Evolutionary conservation across 2,797 vertebrate species (phyloP).

Genomic region (Pseudochromis fuscus): DNA sequence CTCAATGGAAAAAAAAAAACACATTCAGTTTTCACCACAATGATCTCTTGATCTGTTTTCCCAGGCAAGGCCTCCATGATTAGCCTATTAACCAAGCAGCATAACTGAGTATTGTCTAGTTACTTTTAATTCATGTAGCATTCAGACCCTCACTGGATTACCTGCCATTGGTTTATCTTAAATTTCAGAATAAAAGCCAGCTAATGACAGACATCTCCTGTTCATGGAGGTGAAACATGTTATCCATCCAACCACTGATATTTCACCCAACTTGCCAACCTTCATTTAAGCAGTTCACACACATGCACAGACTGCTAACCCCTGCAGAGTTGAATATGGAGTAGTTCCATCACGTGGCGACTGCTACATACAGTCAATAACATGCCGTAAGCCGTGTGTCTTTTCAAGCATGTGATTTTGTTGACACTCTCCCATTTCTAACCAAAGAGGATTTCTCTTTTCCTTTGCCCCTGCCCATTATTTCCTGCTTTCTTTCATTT

Average conservation of each 20-base stretch:
- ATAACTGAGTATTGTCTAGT: not conserved
- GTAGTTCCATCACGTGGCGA: conserved; percentile 12
- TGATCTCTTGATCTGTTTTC: not conserved
- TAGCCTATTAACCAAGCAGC: not conserved
- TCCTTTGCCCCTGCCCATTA: conserved; percentile 46
- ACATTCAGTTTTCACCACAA: not conserved
- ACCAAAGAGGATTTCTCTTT: conserved; percentile 49
- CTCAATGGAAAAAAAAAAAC: conserved; percentile 4
- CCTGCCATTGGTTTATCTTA: not conserved
- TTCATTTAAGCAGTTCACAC: conserved; percentile 9
- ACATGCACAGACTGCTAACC: conserved; percentile 24
- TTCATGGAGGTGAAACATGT: conserved; percentile 17
- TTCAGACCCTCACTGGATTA: not conserved
- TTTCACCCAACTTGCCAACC: conserved; percentile 29
- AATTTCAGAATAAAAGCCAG: conserved; percentile 5
- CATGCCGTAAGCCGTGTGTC: conserved; percentile 21
- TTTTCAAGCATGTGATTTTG: conserved; percentile 38
- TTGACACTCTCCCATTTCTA: conserved; percentile 20
- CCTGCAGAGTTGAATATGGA: conserved; percentile 18
- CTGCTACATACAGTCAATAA: conserved; percentile 16
- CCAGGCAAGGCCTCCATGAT: not conserved
- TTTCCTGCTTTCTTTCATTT: conserved; percentile 66
- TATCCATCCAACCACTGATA: conserved; percentile 25
- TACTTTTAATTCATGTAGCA: conserved; percentile 9
- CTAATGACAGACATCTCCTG: conserved; percentile 4